These are phyloP conservation scores for Ifrita kowaldi DNA, from an alignment of 2,113 vertebrate species.

Conservation along the genomic window DNA sequence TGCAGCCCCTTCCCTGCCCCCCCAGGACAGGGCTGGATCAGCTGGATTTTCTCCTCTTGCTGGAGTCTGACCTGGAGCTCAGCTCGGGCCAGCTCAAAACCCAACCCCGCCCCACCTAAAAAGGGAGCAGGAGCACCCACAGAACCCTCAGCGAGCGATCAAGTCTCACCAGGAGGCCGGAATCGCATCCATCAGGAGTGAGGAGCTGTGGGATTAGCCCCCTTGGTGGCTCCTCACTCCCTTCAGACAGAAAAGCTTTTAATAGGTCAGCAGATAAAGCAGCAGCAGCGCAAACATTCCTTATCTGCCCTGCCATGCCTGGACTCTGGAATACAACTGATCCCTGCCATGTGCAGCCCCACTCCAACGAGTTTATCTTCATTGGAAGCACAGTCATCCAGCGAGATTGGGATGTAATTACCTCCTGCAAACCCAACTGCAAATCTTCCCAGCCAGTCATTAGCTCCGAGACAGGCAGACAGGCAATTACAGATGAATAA, in stretches of 20 bases:
- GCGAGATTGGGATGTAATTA: constrained; percentile 64
- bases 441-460: constrained; percentile 69
- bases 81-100: neutral
- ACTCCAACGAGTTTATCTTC: constrained; percentile 55
- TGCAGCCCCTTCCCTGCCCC: no score
- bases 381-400: constrained; percentile 57
- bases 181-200: constrained; percentile 1
- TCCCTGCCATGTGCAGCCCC: constrained; percentile 48
- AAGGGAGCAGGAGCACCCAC: neutral
- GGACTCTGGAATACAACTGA: constrained; percentile 49
- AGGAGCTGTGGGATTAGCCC: constrained; percentile 47
- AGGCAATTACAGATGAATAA: constrained; percentile 71
- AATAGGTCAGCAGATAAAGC: constrained; percentile 51
- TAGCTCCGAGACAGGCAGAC: constrained; percentile 66
- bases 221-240: neutral
- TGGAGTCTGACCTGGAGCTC: neutral
- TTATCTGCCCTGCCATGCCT: constrained; percentile 64
- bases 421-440: constrained; percentile 66
- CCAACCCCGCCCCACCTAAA: neutral
- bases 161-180: neutral
- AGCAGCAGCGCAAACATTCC: constrained; percentile 34
- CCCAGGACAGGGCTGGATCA: neutral
- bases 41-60: neutral
- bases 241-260: constrained; percentile 50
- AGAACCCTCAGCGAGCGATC: neutral